phyloP scores from a whole-genome alignment of 2,113 vertebrate species.

The Abramis brama region DNA sequence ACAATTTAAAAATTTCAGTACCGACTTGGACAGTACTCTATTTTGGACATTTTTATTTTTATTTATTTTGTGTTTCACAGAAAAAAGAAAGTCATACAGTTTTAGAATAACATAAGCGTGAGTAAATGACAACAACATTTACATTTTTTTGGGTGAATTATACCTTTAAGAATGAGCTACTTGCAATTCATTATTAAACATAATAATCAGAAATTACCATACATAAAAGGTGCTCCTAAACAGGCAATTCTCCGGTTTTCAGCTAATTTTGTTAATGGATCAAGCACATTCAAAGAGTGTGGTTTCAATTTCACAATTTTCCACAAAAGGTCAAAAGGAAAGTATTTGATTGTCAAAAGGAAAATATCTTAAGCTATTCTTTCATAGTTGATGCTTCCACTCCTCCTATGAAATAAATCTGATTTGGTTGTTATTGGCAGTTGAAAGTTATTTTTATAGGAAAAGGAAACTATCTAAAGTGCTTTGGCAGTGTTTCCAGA shows the following conservation, averaged over 20 bases:
- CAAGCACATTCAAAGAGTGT: constrained; percentile 7
- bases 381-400: constrained; percentile 29
- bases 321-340: constrained; percentile 37
- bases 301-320: constrained; percentile 17
- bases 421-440: constrained; percentile 42
- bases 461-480: constrained; percentile 51
- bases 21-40: too few relatives aligned
- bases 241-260: background rate
- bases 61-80: too few relatives aligned
- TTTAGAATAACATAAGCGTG: too few relatives aligned
- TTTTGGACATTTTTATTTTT: too few relatives aligned
- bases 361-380: constrained; percentile 34
- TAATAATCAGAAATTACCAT: background rate
- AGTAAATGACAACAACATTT: too few relatives aligned
- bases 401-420: constrained; percentile 30
- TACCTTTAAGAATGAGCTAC: background rate
- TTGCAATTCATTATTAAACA: background rate
- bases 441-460: constrained; percentile 45
- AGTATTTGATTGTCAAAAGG: constrained; percentile 37
- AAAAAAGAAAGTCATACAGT: too few relatives aligned
- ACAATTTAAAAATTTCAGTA: too few relatives aligned
- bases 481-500: constrained; percentile 37
- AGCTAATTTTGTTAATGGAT: constrained; percentile 5
- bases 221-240: background rate
- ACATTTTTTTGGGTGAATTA: background rate